phyloP scores from a whole-genome alignment of 2,113 vertebrate species.

The Ceyx cyanopectus region DNA sequence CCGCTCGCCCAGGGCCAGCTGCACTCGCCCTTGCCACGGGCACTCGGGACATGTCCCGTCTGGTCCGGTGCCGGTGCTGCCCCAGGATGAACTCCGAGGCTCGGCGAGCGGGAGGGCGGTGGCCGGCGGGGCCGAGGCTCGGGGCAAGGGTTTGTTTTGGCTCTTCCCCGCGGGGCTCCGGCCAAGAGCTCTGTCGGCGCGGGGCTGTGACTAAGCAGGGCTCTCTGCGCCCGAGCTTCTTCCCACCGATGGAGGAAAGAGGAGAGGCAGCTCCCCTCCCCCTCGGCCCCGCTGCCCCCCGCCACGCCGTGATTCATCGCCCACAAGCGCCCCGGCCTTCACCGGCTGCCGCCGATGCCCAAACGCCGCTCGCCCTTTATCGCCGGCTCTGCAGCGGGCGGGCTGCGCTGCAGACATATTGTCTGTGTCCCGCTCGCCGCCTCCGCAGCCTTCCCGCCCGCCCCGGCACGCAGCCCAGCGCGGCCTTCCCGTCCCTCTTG shows the following conservation, averaged over 20 bases:
- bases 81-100: background rate
- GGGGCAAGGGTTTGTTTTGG: background rate
- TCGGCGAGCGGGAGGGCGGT: background rate
- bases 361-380: background rate
- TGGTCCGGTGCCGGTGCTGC: background rate
- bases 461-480: background rate
- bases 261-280: conserved; percentile 22
- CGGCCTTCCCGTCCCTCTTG: background rate
- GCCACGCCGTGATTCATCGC: background rate
- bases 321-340: background rate
- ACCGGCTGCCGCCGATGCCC: background rate
- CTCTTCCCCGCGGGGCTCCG: background rate
- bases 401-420: conserved; percentile 24
- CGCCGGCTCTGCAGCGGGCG: background rate
- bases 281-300: background rate
- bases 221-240: background rate
- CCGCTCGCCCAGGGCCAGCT: background rate
- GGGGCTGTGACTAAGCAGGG: conserved; percentile 28
- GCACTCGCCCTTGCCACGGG: background rate
- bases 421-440: background rate
- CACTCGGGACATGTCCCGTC: background rate
- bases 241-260: conserved; percentile 48
- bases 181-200: background rate
- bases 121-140: background rate
- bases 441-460: background rate